Evolutionary conservation across 2,113 vertebrate genomes (phyloP), one percentile per base, ranked within the genome.

Genomic region (Sminthopsis crassicaudata): DNA sequence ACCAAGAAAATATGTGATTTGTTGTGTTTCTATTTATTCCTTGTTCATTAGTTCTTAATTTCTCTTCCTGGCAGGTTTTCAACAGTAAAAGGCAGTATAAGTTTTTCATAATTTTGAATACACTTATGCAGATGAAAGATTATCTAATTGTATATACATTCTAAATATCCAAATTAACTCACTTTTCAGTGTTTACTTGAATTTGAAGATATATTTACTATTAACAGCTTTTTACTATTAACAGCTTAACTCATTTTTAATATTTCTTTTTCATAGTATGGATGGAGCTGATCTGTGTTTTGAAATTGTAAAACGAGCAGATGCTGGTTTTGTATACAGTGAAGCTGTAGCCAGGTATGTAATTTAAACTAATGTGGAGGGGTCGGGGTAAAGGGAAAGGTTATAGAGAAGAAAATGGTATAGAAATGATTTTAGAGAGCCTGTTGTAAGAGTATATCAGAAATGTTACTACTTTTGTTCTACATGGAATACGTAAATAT

Each of bases 291-390:
- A 99, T 97, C 98, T 99, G 97, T 99, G 99, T 98, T 99, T 99
- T 98, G 99, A 99, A 98, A 99, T 99, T 10, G 99, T 99, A 92
- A 99, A 99, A 98, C 98, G 99, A 98, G 99, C 99, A 7, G 99
- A 99, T 92, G 99, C 99, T 96, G 99, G 99, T 90, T 99, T 99
- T 97, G 99, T 99, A 92, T 99, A 99, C 99, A 99, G 99, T 0
- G 99, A 99, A 98, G 99, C 99, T 51, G 99, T 99, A 97, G 99
- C 99, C 98, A 99, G 99, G 99, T 99, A 98, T 97, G 99, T 98
- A 94, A 95, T 97, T 50, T 94, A 27, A 95, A 95, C 91, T 95
- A 96, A 95, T 98, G 25, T 53, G 46, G 53, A 90, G 42, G 95
- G 51, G 46, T 93, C 53, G 93, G 60, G 96, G 27, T 16, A 51